These are phyloP conservation scores for Erpornis zantholeuca DNA, from an alignment of 2,113 vertebrate genomes.

Conservation along the genomic window DNA sequence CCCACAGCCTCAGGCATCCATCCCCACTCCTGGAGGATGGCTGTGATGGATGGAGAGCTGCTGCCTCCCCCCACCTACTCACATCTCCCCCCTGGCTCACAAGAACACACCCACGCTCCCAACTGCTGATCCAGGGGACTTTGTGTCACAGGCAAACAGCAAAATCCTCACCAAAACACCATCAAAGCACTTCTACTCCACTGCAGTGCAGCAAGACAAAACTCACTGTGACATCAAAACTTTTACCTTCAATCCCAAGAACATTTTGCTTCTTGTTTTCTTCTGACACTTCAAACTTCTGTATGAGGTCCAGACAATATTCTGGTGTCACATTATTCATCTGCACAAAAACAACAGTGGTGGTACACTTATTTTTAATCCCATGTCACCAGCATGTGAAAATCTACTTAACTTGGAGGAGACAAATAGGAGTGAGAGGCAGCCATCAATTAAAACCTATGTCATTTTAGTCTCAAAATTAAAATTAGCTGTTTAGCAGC, in stretches of 20 bases:
- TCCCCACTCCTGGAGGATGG: not conserved
- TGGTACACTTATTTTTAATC: not conserved
- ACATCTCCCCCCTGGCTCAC: not conserved
- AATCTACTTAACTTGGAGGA: not conserved
- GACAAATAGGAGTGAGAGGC: not conserved
- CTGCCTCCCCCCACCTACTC: not conserved
- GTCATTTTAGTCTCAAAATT: not conserved
- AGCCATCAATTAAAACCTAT: not conserved
- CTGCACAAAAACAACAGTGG: constrained; percentile 70
- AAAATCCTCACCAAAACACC: not conserved
- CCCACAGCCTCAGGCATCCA: not conserved
- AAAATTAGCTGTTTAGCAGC: not conserved
- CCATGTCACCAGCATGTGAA: not conserved
- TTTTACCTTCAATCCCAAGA: constrained; percentile 93
- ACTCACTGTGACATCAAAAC: not conserved
- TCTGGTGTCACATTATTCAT: constrained; percentile 89
- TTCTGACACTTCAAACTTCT: constrained; percentile 91
- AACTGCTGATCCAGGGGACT: not conserved
- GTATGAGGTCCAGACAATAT: constrained; percentile 89
- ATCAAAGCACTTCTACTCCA: not conserved
- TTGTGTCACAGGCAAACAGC: not conserved
- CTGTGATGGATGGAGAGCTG: not conserved
- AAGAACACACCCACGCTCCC: not conserved
- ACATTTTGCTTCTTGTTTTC: constrained; percentile 89
- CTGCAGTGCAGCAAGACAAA: not conserved